These are phyloP conservation scores for Nesogale talazaci DNA, from an alignment of 2,113 vertebrate species.

Conservation along the genomic window DNA sequence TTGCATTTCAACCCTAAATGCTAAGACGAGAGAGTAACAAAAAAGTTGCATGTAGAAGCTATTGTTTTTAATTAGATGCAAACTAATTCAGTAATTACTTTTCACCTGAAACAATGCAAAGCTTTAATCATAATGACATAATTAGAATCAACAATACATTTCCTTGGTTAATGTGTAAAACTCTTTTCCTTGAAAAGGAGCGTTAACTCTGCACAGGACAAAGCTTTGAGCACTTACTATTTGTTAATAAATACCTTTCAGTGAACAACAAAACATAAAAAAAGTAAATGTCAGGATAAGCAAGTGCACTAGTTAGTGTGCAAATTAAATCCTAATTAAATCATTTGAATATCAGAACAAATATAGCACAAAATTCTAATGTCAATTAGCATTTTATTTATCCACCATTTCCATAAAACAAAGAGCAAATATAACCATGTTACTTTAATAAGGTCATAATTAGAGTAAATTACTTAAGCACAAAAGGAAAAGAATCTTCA, in stretches of 20 bases:
- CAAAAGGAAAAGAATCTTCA: slow-evolving; percentile 52
- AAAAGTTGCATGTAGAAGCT: neutral
- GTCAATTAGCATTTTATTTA: slow-evolving; percentile 82
- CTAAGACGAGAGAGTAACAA: neutral
- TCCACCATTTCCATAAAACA: slow-evolving; percentile 77
- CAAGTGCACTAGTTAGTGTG: slow-evolving; percentile 33
- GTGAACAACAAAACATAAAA: slow-evolving; percentile 64
- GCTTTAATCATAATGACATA: neutral
- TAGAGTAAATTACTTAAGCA: slow-evolving; percentile 75
- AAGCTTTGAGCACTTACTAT: neutral
- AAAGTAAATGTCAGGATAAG: slow-evolving; percentile 60
- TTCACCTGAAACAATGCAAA: neutral
- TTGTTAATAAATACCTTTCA: slow-evolving; percentile 47
- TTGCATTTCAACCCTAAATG: neutral
- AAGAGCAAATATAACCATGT: slow-evolving; percentile 77
- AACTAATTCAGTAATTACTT: neutral
- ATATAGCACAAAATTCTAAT: slow-evolving; percentile 76
- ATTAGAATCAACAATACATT: neutral
- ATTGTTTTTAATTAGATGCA: neutral
- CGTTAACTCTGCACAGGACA: neutral
- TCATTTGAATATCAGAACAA: slow-evolving; percentile 77
- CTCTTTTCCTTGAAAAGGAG: neutral
- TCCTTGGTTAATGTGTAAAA: slow-evolving; percentile 12
- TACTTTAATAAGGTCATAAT: slow-evolving; percentile 77
- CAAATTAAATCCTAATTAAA: slow-evolving; percentile 81